Evolutionary conservation across 2,113 vertebrate genomes (phyloP).

Genomic region (Mirounga angustirostris): DNA sequence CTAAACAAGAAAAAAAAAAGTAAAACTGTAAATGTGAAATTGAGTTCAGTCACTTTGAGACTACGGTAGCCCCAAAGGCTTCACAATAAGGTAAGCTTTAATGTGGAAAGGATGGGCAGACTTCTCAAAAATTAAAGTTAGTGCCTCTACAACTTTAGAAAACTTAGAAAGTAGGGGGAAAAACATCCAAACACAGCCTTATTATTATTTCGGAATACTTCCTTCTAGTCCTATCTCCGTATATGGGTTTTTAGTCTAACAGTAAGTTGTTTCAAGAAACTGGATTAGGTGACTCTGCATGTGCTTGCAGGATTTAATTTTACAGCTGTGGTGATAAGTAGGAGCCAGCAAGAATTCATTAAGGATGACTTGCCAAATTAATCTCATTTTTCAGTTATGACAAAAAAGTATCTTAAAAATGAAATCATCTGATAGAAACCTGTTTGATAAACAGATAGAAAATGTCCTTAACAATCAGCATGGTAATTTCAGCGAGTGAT

Average conservation of each 20-base stretch:
- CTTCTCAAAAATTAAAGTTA: conserved; percentile 53
- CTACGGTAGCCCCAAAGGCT: not conserved
- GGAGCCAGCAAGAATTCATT: conserved; percentile 26
- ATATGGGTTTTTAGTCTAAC: not conserved
- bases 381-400: conserved; percentile 53
- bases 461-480: conserved; percentile 30
- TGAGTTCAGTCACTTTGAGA: conserved; percentile 13
- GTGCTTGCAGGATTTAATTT: not conserved
- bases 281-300: not conserved
- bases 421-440: conserved; percentile 26
- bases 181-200: not conserved
- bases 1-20: not conserved
- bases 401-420: conserved; percentile 23
- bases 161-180: not conserved
- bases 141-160: not conserved
- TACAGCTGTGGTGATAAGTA: not conserved
- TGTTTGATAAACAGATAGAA: not conserved
- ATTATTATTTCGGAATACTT: not conserved
- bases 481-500: conserved; percentile 42
- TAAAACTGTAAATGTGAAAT: conserved; percentile 28
- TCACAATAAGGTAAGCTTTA: conserved; percentile 2
- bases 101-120: not conserved
- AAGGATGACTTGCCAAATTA: conserved; percentile 45
- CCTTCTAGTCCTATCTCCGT: not conserved
- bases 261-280: not conserved